phyloP scores from a whole-genome alignment of 2,888 invertebrate genomes.

The Drosophila cracens region DNA sequence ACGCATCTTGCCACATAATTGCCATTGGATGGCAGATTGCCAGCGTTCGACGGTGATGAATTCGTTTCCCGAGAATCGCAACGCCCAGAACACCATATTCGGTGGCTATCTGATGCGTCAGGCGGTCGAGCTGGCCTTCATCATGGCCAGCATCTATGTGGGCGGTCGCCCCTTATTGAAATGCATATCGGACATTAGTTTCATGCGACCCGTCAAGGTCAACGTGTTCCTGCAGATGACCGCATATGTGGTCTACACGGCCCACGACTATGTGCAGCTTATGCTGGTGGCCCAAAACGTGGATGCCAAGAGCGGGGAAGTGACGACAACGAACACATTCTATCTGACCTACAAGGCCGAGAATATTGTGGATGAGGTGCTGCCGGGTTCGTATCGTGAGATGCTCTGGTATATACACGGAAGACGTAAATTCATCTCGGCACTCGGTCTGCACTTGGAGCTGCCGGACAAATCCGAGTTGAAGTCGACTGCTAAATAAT shows the following conservation, averaged over 20 bases:
- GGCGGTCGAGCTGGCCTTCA: slow-evolving; percentile 90
- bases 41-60: slow-evolving; percentile 87
- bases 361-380: slow-evolving; percentile 85
- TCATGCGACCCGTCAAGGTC: slow-evolving; percentile 89
- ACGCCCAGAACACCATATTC: slow-evolving; percentile 91
- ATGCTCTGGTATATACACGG: slow-evolving; percentile 87
- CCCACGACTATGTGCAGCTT: slow-evolving; percentile 87
- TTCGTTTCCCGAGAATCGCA: slow-evolving; percentile 89
- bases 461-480: not conserved
- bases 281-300: slow-evolving; percentile 89
- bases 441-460: slow-evolving; percentile 55
- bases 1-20: slow-evolving; percentile 86
- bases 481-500: slow-evolving; percentile 36
- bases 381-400: slow-evolving; percentile 89
- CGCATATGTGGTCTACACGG: slow-evolving; percentile 87
- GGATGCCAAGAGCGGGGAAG: slow-evolving; percentile 76
- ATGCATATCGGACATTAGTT: slow-evolving; percentile 90
- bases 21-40: slow-evolving; percentile 88
- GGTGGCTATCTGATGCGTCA: slow-evolving; percentile 93
- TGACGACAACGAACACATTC: slow-evolving; percentile 88
- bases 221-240: slow-evolving; percentile 89
- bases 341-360: slow-evolving; percentile 88
- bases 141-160: slow-evolving; percentile 87
- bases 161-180: slow-evolving; percentile 86
- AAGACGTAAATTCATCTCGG: slow-evolving; percentile 85